Evolutionary conservation across 2,113 vertebrate genomes (phyloP), one percentile per base, ranked within the genome.

Genomic region (Antechinus stuartii): DNA sequence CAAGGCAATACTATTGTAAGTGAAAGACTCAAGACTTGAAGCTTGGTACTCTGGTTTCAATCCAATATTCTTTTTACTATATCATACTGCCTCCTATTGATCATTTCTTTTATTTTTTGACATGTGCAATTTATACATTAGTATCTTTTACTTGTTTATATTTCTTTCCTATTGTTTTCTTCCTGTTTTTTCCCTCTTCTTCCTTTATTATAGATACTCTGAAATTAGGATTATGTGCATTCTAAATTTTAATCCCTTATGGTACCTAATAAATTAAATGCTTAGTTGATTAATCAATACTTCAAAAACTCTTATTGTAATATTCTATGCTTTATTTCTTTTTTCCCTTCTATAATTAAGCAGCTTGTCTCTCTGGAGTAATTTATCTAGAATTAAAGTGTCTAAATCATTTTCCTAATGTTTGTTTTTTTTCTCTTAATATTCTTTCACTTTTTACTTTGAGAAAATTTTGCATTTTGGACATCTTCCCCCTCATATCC

Each of bases 181-280:
- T n/a, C 54, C 54, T 92, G 24, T 14, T 53, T 92, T 91, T 26
- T 2, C 57, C 92, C 49, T 90, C 90, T 14, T 24, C 68, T 95
- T 52, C 54, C 27, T 96, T 56, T 90, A 47, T 92, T 53, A 76
- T 91, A 91, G 91, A 19, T 26, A 46, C 92, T 95, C 93, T 92
- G 93, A 94, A n/a, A 16, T 91, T 54, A 95, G 92, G 8, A 5
- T 24, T 50, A 61, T 95, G 93, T 91, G 68, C 94, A 95, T 57
- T 95, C 10, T 42, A 27, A 91, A 16, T 42, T 19, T 27, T 94
- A 54, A 53, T 93, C 8, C 76, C 92, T 52, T 24, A 90, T 9
- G 54, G 56, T 90, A 92, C 61, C 84, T 56, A 93, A 91, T 93
- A 93, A 2, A 91, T 90, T 91, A 93, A 47, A 22, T 0, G 12